phyloP scores from a whole-genome alignment of 37 sponge, comb jelly and placozoan genomes.

The Diacarnus erythraeanus region DNA sequence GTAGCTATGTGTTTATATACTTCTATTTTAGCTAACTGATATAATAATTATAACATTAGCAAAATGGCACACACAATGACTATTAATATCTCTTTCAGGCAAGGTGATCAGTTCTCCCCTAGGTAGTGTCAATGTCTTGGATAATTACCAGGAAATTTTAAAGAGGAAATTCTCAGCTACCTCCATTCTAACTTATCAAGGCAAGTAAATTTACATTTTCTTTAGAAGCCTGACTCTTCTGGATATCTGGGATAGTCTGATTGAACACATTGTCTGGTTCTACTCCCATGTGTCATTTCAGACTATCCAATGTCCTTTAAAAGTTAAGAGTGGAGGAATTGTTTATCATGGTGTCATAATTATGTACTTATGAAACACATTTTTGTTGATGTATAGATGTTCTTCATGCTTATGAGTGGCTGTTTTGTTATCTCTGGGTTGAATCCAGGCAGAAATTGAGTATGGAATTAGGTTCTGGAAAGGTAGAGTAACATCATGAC shows the following conservation, averaged over 20 bases:
- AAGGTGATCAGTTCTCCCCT: conserved; percentile 42
- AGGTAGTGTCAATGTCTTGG: conserved; percentile 54
- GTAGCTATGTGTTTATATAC: no score
- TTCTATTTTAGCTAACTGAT: no score
- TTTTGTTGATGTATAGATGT: conserved; percentile 56
- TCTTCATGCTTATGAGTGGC: conserved; percentile 76
- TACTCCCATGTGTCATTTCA: no score
- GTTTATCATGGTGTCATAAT: no score
- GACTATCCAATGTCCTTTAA: neutral
- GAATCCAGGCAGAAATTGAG: conserved; percentile 51
- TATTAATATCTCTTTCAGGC: no score
- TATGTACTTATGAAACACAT: no score
- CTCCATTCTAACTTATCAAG: conserved; percentile 11
- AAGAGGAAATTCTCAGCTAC: conserved; percentile 11
- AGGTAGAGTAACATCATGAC: conserved; percentile 44
- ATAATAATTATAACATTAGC: no score
- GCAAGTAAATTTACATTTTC: neutral
- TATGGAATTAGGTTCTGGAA: conserved; percentile 30
- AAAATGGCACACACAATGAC: no score
- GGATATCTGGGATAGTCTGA: no score
- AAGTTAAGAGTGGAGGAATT: neutral
- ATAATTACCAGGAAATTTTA: conserved; percentile 42
- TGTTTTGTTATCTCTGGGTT: conserved; percentile 72
- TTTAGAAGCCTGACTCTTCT: neutral
- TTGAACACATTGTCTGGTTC: no score